Percentiles rank a stretch among this genome's conserved stretches.
phyloP scores from a whole-genome alignment of 2,113 vertebrate species.

The Scartelaos histophorus region DNA sequence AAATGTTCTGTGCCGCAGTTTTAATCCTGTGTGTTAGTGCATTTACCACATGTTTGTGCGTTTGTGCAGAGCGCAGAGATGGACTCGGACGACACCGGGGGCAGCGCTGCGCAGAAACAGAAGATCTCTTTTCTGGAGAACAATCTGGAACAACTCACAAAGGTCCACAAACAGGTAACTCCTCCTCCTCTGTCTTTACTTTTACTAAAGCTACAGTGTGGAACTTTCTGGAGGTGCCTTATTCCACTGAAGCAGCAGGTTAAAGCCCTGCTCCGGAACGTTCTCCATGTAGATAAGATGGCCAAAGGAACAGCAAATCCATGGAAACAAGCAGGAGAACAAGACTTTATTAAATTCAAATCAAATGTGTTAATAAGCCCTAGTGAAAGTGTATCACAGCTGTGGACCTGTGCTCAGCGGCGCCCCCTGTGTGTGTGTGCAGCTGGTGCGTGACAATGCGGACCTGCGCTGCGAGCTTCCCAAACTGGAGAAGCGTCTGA shows the following conservation, averaged over 20 bases:
- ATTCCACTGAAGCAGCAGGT: too few relatives aligned
- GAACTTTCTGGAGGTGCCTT: too few relatives aligned
- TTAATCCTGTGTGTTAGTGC: too few relatives aligned
- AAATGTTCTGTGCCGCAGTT: too few relatives aligned
- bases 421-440: constrained; percentile 14
- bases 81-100: constrained; percentile 94
- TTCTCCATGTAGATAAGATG: too few relatives aligned
- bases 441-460: constrained; percentile 98
- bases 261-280: too few relatives aligned
- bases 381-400: not conserved
- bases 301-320: too few relatives aligned
- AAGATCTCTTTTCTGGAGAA: constrained; percentile 98
- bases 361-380: too few relatives aligned
- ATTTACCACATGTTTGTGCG: not conserved
- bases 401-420: too few relatives aligned
- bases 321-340: too few relatives aligned
- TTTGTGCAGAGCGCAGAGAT: constrained; percentile 88
- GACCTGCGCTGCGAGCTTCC: constrained; percentile 98
- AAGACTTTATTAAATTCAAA: too few relatives aligned
- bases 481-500: constrained; percentile 94
- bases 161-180: constrained; percentile 96
- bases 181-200: not conserved
- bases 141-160: constrained; percentile 98
- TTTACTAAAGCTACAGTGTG: too few relatives aligned
- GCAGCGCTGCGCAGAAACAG: constrained; percentile 95